Base-by-base conservation (phyloP, 2,888 invertebrate genomes). In the Subacronicta megacephala region DNA sequence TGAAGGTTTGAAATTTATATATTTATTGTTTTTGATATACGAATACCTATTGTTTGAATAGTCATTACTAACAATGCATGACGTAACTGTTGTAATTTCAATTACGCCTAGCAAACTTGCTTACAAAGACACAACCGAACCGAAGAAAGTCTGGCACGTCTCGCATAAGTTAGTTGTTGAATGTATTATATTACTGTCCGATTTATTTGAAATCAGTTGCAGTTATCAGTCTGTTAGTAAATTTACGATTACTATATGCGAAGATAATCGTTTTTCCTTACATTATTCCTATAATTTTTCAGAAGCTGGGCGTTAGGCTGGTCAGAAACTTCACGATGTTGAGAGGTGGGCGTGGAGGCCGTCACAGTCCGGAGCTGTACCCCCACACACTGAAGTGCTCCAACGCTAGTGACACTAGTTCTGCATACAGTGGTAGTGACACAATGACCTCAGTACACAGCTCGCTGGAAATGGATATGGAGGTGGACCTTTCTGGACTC, bases 391-490 rank as follows among this genome's bases (percentile, higher is more conserved):
- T 97, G 78, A 96, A 95, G 93, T 94, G 94, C 83, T 94, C 94
- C 76, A 94, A 96, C 89, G 98, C 98, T 44, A 98, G 98, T 84
- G 99, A 99, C 90, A 99, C 99, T 18, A 98, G 98, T 88, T 98
- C 98, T 72, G 99, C 99, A 55, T 99, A 99, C 92, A 98, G 98
- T 83, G 99, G 99, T 68, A 98, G 98, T 73, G 99, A 99, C 95
- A 98, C 98, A 69, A 98, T 98, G 98, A 98, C 98, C 78, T 98
- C 98, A 57, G 97, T 97, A 56, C 98, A 98, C 87, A 97, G 97
- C 82, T 97, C 97, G 66, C 89, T 97, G 59, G 97, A 97, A 82
- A 95, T 96, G 88, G 96, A 96, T 71, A 95, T 95, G 81, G 98
- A 98, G 90, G 97, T 98, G 49, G 99, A 99, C 90, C 96, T 99